Base-by-base conservation (phyloP, 2,888 invertebrate genomes). In the Limnephilus auricula region DNA sequence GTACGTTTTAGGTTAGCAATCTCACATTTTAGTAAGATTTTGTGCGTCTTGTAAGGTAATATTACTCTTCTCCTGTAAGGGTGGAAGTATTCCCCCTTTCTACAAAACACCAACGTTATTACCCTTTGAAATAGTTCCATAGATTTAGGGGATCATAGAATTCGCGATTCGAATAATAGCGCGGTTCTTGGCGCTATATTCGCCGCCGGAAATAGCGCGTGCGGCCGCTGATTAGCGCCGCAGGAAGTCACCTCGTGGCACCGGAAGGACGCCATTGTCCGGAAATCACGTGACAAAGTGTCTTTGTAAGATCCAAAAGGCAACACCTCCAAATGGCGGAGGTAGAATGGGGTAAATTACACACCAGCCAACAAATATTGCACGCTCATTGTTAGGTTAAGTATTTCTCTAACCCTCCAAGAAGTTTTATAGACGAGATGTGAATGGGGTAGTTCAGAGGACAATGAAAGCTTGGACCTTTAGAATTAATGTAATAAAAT, bases 221-320 rank as follows among this genome's bases (percentile, higher is more conserved):
- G 92, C 91, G 92, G 92, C 91, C 92, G 86, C 86, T 92, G 89
- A 91, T 92, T 92, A 92, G 32, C 90, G 65, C 92, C 82, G 90
- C 92, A 89, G 92, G 92, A 90, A 40, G 89, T 83, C 89, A 84
- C 88, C 91, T 65, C 92, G 90, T 90, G 80, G 82, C 90, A 90
- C 78, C 90, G 83, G 79, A 90, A 82, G 80, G 82, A 83, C 88
- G n/a, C 79, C 79, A 89, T 90, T 90, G 88, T 92, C 6, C 79
- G 32, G 32, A 50, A 79, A 90, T 82, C 92, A 90, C 92, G 92
- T 90, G 90, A 92, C 89, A 85, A 79, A 45, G 87, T 50, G 32
- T 84, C 85, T 37, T 90, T 85, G 90, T 79, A 30, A 25, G 31
- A 9, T 65, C 45, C 10, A 80, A 37, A 37, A n/a, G 89, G 89